These are phyloP conservation scores for Ibidorhyncha struthersii DNA, from an alignment of 2,113 vertebrate species.

Conservation along the genomic window DNA sequence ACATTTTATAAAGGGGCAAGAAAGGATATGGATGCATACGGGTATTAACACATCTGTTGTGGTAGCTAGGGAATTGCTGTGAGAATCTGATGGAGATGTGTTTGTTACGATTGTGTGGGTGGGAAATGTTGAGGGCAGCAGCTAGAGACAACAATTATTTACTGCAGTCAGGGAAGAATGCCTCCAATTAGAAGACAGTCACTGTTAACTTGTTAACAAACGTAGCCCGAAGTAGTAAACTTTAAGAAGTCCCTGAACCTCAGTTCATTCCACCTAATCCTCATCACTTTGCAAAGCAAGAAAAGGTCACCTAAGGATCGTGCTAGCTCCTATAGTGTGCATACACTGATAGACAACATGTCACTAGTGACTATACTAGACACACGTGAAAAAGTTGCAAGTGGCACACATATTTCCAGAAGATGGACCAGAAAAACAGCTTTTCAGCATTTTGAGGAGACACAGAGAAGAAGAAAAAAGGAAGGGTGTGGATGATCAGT, in stretches of 20 bases:
- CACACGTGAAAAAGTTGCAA: neutral
- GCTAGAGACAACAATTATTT: neutral
- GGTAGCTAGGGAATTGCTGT: neutral
- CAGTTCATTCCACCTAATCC: neutral
- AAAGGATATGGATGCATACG: neutral
- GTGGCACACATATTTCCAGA: neutral
- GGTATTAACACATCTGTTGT: neutral
- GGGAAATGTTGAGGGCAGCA: slow-evolving; percentile 1
- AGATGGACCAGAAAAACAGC: neutral
- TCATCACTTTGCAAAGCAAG: neutral
- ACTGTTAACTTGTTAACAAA: neutral
- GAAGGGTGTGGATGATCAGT: neutral
- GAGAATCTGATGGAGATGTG: neutral
- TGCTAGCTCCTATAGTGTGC: neutral
- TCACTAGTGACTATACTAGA: neutral
- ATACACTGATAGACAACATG: neutral
- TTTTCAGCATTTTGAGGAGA: neutral
- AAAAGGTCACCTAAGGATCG: neutral
- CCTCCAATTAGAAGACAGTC: neutral
- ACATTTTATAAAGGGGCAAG: neutral
- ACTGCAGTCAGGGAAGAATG: neutral
- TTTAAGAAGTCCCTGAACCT: neutral
- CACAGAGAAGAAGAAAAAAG: neutral
- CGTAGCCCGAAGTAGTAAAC: neutral
- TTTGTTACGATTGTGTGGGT: neutral